Evolutionary conservation across 2,797 vertebrate species (phyloP).

Genomic region (Halcyon badia): DNA sequence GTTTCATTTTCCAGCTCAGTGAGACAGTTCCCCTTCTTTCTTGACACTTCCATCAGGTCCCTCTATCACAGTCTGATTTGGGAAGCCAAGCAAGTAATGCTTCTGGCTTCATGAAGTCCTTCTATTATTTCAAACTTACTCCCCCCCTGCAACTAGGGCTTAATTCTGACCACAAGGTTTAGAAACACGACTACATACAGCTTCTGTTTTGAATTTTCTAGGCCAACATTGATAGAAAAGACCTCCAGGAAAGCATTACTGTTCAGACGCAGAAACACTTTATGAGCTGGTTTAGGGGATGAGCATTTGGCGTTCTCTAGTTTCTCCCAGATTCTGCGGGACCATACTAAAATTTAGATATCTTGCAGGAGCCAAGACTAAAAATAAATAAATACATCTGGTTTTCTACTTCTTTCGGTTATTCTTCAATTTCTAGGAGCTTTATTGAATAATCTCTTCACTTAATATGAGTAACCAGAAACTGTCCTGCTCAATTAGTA

Average conservation of each 20-base stretch:
- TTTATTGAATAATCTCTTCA: constrained; percentile 16
- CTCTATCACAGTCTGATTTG: not conserved
- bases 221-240: not conserved
- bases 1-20: not conserved
- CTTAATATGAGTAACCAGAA: not conserved
- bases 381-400: not conserved
- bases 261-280: not conserved
- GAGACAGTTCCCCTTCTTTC: not conserved
- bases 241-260: not conserved
- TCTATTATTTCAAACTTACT: not conserved
- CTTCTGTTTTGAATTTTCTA: constrained; percentile 33
- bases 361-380: constrained; percentile 14
- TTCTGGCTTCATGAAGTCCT: not conserved
- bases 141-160: not conserved
- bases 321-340: not conserved
- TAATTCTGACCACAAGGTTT: not conserved
- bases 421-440: not conserved
- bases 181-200: not conserved
- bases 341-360: not conserved
- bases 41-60: not conserved
- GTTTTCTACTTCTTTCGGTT: not conserved
- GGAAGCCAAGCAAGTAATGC: not conserved
- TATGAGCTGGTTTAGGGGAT: not conserved
- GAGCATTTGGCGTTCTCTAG: not conserved
- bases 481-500: not conserved